phyloP scores from a whole-genome alignment of 1,140 invertebrate species.

The Scaptomyza graminum region DNA sequence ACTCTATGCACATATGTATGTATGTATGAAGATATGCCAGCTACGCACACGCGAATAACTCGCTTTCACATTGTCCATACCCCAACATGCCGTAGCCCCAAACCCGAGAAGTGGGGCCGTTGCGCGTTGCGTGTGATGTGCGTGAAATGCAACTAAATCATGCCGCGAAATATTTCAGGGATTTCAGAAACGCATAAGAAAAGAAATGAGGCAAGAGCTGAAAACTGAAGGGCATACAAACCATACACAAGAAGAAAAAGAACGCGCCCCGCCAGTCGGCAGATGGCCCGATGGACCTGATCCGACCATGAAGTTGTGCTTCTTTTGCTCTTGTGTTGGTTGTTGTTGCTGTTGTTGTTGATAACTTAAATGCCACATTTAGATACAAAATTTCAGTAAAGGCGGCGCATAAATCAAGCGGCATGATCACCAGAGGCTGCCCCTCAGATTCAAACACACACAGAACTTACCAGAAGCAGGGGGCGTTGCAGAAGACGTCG shows the following conservation, averaged over 20 bases:
- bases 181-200: conserved; percentile 56
- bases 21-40: conserved; percentile 56
- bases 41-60: conserved; percentile 54
- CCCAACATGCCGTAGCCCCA: not conserved
- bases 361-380: conserved; percentile 81
- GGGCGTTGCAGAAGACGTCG: conserved; percentile 48
- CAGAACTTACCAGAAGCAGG: conserved; percentile 53
- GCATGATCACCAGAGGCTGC: conserved; percentile 66
- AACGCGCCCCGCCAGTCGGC: conserved; percentile 65
- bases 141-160: conserved; percentile 80
- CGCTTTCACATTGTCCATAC: conserved; percentile 46
- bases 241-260: conserved; percentile 7
- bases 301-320: conserved; percentile 3
- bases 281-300: conserved; percentile 58
- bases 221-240: conserved; percentile 29
- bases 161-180: conserved; percentile 78
- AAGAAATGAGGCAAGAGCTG: conserved; percentile 44
- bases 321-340: not conserved
- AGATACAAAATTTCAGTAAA: conserved; percentile 79
- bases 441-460: conserved; percentile 8
- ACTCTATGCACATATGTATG: no score
- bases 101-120: not conserved
- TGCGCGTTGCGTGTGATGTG: conserved; percentile 71
- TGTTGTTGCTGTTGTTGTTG: conserved; percentile 58
- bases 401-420: conserved; percentile 76